Evolutionary conservation across 2,888 invertebrate species (phyloP), one percentile per base, ranked within the genome.

Genomic region (Stegana nigrithorax): DNA sequence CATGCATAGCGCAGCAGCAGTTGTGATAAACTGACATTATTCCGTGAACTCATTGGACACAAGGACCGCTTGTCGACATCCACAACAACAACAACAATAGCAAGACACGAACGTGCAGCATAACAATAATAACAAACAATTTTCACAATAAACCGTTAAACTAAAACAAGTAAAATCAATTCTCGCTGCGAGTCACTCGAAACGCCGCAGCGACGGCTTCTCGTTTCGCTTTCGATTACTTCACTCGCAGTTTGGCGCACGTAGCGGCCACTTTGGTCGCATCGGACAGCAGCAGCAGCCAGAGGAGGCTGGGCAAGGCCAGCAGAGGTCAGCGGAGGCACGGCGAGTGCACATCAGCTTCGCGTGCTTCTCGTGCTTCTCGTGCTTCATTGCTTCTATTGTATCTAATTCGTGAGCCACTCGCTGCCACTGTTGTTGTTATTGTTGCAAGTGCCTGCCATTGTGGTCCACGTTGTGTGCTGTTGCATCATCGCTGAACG

Each of bases 121-220:
- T 44, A 64, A 60, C 58, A 47, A 44, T 32, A n/a, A n/a, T n/a
- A 36, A 66, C 59, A 70, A 66, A 66, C 66, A 61, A 63, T 73
- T 68, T 67, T 50, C 57, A 66, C 72, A 45, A 59, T 50, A n/a
- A n/a, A n/a, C n/a, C n/a, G n/a, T n/a, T n/a, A 59, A 50, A 59
- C 47, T 68, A 71, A 74, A 68, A 72, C 68, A 72, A 73, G 67
- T 59, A 66, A 76, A 78, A 71, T 70, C 80, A 71, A 80, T 75
- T 73, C 63, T 64, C 59, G 68, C 69, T 65, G 62, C 67, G 59
- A 64, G 59, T 50, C 47, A 58, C 26, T 32, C 23, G 59, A 39
- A 51, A 59, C 53, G 23, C 59, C 42, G 32, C 59, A 21, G 26
- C 51, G 27, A 25, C 25, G 21, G 5, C 17, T 23, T 29, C 29